Base-by-base conservation (phyloP, 2,888 invertebrate species). In the Eucera pruinosa region DNA sequence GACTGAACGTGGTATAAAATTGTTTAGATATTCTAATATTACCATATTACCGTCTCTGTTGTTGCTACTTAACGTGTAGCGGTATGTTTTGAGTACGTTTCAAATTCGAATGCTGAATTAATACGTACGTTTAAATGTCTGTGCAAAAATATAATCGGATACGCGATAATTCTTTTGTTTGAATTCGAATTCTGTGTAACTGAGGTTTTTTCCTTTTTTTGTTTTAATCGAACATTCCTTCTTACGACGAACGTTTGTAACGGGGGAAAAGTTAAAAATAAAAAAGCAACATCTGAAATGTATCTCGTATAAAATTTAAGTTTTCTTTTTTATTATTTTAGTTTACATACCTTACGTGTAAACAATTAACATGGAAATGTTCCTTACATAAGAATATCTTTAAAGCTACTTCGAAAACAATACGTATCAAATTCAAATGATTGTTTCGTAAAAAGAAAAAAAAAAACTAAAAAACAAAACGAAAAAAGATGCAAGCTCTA, bases 301-400 rank as follows among this genome's bases (percentile, higher is more conserved):
- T 20, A 11, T n/a, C 2, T 11, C 13, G 7, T 23, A 41, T 50
- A 33, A 25, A 25, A n/a, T 47, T 66, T 36, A 33, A 11, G 15
- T 47, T 57, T 47, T 47, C n/a, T n/a, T n/a, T n/a, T n/a, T n/a
- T n/a, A n/a, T n/a, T 47, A 57, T 58, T 36, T 36, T 5, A 5
- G 3, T 50, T 62, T 25, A 41, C 30, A 15, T 20, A 11, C 13
- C 4, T 20, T 30, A 52, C 13, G 20, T 41, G 52, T 15, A 43
- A 52, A 41, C 11, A 43, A 64, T 39, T 9, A 43, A 30, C 13
- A 6, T 43, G 2, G 15, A 27, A 41, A 23, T 4, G 2, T 2
- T 25, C 45, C 30, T 36, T 61, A 23, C 6, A n/a, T 15, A 23
- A 55, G n/a, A 7, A 30, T 30, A n/a, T 30, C 4, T 52, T 33